These are phyloP conservation scores for Drosophila arizonae DNA, from an alignment of 1,140 invertebrate species.

Conservation along the genomic window DNA sequence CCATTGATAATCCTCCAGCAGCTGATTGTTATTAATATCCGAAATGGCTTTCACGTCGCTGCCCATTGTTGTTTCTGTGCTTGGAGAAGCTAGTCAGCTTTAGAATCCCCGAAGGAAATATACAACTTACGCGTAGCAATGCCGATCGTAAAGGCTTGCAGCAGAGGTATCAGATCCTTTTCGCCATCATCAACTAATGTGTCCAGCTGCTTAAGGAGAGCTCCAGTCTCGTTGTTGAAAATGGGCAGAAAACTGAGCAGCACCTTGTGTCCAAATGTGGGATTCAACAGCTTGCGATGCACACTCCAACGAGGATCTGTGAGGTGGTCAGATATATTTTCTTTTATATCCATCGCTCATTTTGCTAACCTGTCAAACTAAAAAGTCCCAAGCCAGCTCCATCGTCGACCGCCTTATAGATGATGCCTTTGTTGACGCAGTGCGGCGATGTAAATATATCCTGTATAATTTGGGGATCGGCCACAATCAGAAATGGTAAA, in stretches of 20 bases:
- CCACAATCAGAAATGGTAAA: constrained; percentile 65
- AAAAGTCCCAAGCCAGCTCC: constrained; percentile 68
- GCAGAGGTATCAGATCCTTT: constrained; percentile 53
- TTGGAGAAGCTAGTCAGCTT: background rate
- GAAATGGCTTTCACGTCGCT: constrained; percentile 51
- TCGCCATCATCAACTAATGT: constrained; percentile 34
- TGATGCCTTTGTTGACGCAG: constrained; percentile 72
- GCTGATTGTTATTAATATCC: constrained; percentile 40
- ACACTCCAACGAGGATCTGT: constrained; percentile 69
- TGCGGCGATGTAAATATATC: constrained; percentile 74
- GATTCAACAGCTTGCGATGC: constrained; percentile 71
- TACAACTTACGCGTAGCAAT: constrained; percentile 69
- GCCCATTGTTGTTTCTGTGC: constrained; percentile 75
- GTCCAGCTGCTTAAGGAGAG: constrained; percentile 48
- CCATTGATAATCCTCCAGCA: constrained; percentile 66
- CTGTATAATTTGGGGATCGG: constrained; percentile 67
- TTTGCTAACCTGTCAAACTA: constrained; percentile 51
- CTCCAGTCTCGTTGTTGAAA: constrained; percentile 61
- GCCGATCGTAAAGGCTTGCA: constrained; percentile 63
- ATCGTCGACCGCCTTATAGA: constrained; percentile 72
- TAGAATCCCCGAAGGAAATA: background rate
- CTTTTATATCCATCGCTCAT: background rate
- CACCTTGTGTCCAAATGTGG: constrained; percentile 73
- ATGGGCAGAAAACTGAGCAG: constrained; percentile 68
- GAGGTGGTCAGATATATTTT: background rate